Base-by-base conservation (phyloP, 2,113 vertebrate species). In the Lampris megalopsis region DNA sequence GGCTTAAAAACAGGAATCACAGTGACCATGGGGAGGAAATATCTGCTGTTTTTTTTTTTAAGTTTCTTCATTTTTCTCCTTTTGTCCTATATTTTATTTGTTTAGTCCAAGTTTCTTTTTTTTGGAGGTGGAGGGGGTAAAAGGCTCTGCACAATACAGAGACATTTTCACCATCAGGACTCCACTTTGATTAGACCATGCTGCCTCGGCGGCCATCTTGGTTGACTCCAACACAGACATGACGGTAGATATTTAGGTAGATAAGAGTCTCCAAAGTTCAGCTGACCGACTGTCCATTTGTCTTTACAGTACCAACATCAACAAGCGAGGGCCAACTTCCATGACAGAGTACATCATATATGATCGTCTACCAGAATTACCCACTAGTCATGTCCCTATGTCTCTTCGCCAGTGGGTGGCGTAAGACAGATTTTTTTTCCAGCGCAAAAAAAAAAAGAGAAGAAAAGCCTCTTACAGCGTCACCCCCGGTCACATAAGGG, bases 271-370 rank as follows among this genome's bases (percentile, higher is more conserved):
- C 83, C 73, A 86, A 24, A 24, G 88, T 71, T 81, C 67, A 73
- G 63, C 76, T 71, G 81, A 83, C 85, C 87, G 75, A 64, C 9
- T 85, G 83, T 85, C 71, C 66, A 76, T 75, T 86, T 85, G 79
- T 87, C 90, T 89, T 77, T 85, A 88, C 88, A 90, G 82, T 94
- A 82, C 90, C 89, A 89, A 92, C 86, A 47, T 49, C 74, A 48
- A 65, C 81, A 79, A 72, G 75, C 68, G 50, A 71, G 71, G 83
- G 84, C 56, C 37, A 13, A 53, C 65, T 83, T 78, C 59, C 74
- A 71, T 77, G 76, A 77, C 54, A 78, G 65, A 68, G 79, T 61
- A 36, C 68, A 35, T 59, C 3, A 13, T 47, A 41, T 45, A 41
- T 45, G 7, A 13, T 43, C 67, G 47, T 53, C 58, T 6, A 13